Conservation (phyloP, 2,113 vertebrate genomes). For the Rana temporaria region DNA sequence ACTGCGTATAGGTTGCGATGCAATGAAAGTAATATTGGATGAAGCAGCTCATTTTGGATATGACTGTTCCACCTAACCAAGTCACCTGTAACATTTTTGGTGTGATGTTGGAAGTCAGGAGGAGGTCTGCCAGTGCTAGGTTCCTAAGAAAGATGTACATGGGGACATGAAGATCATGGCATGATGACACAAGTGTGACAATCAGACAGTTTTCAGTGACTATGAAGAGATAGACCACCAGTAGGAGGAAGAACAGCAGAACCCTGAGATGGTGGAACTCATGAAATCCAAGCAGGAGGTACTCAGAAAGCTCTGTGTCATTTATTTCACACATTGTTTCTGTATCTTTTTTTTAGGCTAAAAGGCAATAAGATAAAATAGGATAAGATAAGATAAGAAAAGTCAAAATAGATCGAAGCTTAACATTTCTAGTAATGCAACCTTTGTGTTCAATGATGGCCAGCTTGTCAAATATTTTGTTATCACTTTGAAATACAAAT, state of each 20-base stretch:
- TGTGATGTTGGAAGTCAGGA: background rate
- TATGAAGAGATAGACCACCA: conserved; percentile 12
- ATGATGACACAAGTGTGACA: background rate
- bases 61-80: background rate
- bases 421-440: too few relatives aligned
- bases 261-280: background rate
- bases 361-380: too few relatives aligned
- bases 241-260: background rate
- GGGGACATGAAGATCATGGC: background rate
- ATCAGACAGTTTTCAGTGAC: conserved; percentile 26
- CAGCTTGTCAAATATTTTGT: too few relatives aligned
- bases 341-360: background rate
- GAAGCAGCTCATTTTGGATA: background rate
- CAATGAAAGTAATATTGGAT: conserved; percentile 24
- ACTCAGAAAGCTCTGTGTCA: background rate
- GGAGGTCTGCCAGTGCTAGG: conserved; percentile 7
- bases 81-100: conserved; percentile 16
- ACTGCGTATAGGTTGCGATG: background rate
- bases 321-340: background rate
- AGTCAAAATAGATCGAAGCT: too few relatives aligned
- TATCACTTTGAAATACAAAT: too few relatives aligned
- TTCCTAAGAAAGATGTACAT: conserved; percentile 20
- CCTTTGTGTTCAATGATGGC: too few relatives aligned
- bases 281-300: conserved; percentile 10
- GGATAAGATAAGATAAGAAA: too few relatives aligned